Evolutionary conservation across 2,797 vertebrate species (phyloP), one percentile per base, ranked within the genome.

Genomic region (Enteromius viviparus): DNA sequence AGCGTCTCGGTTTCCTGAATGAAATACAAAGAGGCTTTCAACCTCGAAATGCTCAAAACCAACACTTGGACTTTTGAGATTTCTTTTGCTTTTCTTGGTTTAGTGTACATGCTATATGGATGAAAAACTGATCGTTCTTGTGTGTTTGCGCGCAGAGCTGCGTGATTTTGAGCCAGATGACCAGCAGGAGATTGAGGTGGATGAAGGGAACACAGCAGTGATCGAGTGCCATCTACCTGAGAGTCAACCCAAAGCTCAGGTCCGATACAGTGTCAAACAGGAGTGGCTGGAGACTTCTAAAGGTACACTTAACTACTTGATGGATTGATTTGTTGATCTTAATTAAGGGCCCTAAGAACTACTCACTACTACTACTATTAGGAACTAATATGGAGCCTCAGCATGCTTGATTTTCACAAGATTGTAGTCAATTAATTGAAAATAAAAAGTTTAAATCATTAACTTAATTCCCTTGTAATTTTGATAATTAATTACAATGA

Each of bases 201-300:
- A 99, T 0, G 97, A 99, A 90, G 98, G 98, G 76, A 99, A 98
- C 94, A 99, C 98, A 0, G 98, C 98, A 0, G 96, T 99, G 82
- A 99, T 99, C 0, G 97, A 97, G 82, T 99, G 98, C 0, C 97
- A 99, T 90, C 94, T 99, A 82, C 98, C 98, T 0, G 98, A 99
- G 90, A 99, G 97, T 89, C 98, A 98, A 84, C 98, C 98, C n/a
- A 98, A 98, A 92, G 98, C 98, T 83, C 97, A 97, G 93, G 98
- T 98, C 89, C 97, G 98, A 88, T 99, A 99, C 93, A 99, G 97
- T 0, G 96, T 99, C 92, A 99, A 98, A 80, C 98, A 99, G 87
- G 97, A 99, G 89, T 99, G 98, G 98, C 94, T 99, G 76, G 97
- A 98, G 90, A 95, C 96, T 0, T 99, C 98, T 69, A 96, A 98